These are phyloP conservation scores for Platyura marginata DNA, from an alignment of 1,140 invertebrate species.

Conservation along the genomic window DNA sequence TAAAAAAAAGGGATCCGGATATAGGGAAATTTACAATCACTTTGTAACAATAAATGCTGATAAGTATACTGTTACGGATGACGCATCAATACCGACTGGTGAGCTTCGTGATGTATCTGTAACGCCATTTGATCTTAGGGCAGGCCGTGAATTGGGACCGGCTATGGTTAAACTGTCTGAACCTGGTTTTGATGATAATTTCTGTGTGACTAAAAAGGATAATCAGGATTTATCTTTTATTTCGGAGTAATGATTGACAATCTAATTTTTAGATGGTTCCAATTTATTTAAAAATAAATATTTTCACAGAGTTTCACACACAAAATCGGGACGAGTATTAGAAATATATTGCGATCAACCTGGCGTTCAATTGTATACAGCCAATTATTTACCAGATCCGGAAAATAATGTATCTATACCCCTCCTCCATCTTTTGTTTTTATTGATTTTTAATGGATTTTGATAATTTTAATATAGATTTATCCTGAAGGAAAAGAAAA, in stretches of 20 bases:
- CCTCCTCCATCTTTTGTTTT: too few relatives aligned
- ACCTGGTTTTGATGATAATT: conserved; percentile 64
- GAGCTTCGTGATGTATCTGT: conserved; percentile 41
- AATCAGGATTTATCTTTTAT: too few relatives aligned
- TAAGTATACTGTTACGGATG: conserved; percentile 53
- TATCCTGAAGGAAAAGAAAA: neutral
- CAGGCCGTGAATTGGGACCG: conserved; percentile 30
- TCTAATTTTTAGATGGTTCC: neutral
- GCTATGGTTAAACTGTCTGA: conserved; percentile 25
- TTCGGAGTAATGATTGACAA: too few relatives aligned
- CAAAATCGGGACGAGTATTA: conserved; percentile 45
- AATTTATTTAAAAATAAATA: neutral
- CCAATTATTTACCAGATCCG: conserved; percentile 48
- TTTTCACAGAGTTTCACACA: conserved; percentile 37
- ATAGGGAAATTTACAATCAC: conserved; percentile 49
- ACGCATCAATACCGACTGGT: conserved; percentile 62
- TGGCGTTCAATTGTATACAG: conserved; percentile 80
- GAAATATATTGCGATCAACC: conserved; percentile 72
- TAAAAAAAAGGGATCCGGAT: conserved; percentile 21
- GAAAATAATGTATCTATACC: conserved; percentile 13
- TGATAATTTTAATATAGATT: neutral
- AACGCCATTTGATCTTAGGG: conserved; percentile 50
- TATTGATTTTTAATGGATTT: too few relatives aligned
- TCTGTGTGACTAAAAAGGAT: conserved; percentile 31
- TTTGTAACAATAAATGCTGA: conserved; percentile 53